Evolutionary conservation across 2,113 vertebrate species (phyloP), one percentile per base, ranked within the genome.

Genomic region (Tetraodon nigroviridis): DNA sequence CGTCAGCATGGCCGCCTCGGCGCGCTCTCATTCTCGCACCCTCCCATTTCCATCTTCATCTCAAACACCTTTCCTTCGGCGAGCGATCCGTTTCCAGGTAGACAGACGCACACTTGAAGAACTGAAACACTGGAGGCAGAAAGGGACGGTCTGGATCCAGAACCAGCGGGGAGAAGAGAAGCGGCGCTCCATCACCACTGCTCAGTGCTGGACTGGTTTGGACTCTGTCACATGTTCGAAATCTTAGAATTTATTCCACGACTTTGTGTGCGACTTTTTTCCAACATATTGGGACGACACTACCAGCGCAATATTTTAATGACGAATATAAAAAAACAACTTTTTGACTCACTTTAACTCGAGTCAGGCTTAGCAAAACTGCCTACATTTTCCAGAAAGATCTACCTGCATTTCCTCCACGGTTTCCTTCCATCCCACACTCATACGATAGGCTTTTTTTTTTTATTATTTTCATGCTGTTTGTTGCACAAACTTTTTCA

Each of bases 401-500:
- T 65, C 53, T 54, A 45, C 27, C 40, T 61, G 51, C n/a, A 32
- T 75, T 61, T 72, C 52, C 21, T 70, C 58, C 19, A 58, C 0
- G 51, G 69, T 54, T 54, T 81, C 75, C 51, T 66, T 71, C 78
- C 84, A 89, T 89, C 85, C 81, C 81, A 70, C 84, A 84, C 78
- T 70, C 75, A 83, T 83, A 79, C 58, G 44, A 82, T 69, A 77
- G 80, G 81, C 80, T 81, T 89, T 88, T 84, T 69, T 46, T 46
- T 46, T n/a, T 44, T 44, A 15, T 87, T 89, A 86, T 83, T 71
- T 89, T 89, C 78, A 89, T 59, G 84, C 90, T 85, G 88, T 91
- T 90, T 86, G 89, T 91, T 91, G 90, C 90, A 92, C 90, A 92
- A 90, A 90, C 81, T 78, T 87, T 88, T 89, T 90, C 81, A 75